phyloP scores from a whole-genome alignment of 2,113 vertebrate genomes.

The Heliornis fulica region DNA sequence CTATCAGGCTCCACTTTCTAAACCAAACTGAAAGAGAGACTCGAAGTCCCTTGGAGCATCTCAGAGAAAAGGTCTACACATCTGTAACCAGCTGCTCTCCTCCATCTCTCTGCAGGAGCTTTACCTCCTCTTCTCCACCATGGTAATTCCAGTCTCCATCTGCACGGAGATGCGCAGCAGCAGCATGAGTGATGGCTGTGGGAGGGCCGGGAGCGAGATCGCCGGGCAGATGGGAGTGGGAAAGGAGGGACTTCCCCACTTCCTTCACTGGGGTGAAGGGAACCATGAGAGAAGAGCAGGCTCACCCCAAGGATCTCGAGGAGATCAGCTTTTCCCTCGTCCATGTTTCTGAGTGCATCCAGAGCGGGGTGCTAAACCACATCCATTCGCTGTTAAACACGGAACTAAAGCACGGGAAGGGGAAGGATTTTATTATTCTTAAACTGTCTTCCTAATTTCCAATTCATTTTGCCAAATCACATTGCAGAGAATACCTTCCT shows the following conservation, averaged over 20 bases:
- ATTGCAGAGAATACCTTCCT: slow-evolving; percentile 28
- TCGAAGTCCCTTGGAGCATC: neutral
- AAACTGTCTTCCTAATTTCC: slow-evolving; percentile 30
- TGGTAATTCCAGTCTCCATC: neutral
- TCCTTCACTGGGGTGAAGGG: neutral
- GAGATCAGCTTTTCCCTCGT: neutral
- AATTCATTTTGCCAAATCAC: slow-evolving; percentile 58
- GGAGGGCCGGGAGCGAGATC: neutral
- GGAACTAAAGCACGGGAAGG: neutral
- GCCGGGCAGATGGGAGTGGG: neutral
- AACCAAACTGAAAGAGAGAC: neutral
- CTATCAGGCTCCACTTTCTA: neutral
- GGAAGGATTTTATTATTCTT: slow-evolving; percentile 45
- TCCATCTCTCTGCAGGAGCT: neutral
- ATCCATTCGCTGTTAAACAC: neutral
- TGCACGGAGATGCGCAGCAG: neutral
- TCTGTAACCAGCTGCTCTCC: neutral
- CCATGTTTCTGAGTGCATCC: neutral
- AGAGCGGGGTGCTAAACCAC: neutral
- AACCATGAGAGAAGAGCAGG: neutral
- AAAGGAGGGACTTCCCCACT: neutral
- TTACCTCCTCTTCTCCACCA: neutral
- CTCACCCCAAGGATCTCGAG: neutral
- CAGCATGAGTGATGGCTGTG: neutral
- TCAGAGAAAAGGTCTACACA: neutral